Conservation (phyloP, 2,797 vertebrate genomes). For the Avahi laniger region DNA sequence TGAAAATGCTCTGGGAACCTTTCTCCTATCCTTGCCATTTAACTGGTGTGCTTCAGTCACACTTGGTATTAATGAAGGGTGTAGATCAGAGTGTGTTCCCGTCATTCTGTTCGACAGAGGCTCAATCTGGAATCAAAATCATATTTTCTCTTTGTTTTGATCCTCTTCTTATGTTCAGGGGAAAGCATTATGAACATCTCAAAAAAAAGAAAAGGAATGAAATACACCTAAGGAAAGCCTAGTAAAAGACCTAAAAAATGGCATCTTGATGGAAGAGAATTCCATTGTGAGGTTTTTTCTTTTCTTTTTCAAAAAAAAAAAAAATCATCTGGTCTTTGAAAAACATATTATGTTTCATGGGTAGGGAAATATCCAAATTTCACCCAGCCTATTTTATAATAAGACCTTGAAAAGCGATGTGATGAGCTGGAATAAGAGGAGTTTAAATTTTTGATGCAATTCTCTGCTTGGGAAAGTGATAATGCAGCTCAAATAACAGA, state of each 20-base stretch:
- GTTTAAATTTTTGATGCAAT: constrained; percentile 73
- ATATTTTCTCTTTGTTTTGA: constrained; percentile 59
- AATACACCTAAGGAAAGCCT: neutral
- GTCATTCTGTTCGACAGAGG: constrained; percentile 29
- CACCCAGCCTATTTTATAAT: constrained; percentile 52
- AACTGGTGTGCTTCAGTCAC: neutral
- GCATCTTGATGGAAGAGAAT: constrained; percentile 12
- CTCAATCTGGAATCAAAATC: constrained; percentile 49
- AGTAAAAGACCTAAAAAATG: constrained; percentile 10
- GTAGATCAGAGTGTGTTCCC: constrained; percentile 38
- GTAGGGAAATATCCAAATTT: constrained; percentile 56
- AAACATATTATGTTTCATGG: constrained; percentile 60
- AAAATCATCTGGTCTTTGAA: constrained; percentile 41
- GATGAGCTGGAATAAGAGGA: constrained; percentile 60
- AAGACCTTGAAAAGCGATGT: constrained; percentile 65
- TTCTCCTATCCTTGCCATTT: constrained; percentile 68
- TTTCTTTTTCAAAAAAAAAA: neutral
- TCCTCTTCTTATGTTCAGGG: constrained; percentile 15
- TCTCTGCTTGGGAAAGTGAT: constrained; percentile 72
- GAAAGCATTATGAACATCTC: constrained; percentile 4
- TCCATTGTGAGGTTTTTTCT: neutral
- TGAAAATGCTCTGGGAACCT: constrained; percentile 73
- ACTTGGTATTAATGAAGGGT: constrained; percentile 47
- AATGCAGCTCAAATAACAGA: constrained; percentile 72
- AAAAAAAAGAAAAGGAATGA: constrained; percentile 1